Evolutionary conservation across 2,113 vertebrate species (phyloP).

Genomic region (Natator depressus): DNA sequence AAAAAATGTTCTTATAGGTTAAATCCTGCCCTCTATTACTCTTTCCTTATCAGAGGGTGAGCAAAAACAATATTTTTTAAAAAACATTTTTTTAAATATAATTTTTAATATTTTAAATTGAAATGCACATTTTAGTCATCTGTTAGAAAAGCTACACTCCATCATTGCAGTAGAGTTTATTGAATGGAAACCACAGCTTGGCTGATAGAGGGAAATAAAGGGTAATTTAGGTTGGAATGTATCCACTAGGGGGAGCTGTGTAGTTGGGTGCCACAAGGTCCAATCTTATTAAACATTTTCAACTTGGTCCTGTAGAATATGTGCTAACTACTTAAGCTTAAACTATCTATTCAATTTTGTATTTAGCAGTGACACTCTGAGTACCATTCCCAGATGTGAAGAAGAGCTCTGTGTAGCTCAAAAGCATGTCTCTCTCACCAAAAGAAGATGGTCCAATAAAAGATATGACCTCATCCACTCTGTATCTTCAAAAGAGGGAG

Average conservation of each 20-base stretch:
- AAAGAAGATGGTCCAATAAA: neutral
- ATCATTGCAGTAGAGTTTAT: neutral
- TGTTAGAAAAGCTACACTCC: neutral
- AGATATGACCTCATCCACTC: neutral
- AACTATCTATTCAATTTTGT: neutral
- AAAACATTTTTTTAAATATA: neutral
- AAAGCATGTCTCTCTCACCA: neutral
- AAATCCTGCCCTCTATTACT: neutral
- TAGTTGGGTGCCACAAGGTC: neutral
- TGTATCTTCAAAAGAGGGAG: neutral
- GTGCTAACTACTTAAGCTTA: neutral
- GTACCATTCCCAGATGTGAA: neutral
- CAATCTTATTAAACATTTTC: neutral
- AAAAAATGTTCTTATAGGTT: fast-evolving
- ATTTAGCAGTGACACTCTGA: neutral
- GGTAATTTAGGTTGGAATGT: neutral
- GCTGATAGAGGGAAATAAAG: neutral
- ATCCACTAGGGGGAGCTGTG: constrained; percentile 3
- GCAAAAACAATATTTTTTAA: neutral
- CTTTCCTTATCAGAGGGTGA: neutral
- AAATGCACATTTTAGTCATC: neutral
- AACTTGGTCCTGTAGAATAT: neutral
- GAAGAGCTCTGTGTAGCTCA: neutral
- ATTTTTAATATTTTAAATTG: neutral
- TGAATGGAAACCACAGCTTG: neutral